Percentiles rank a stretch among this genome's conserved stretches.
phyloP scores from a whole-genome alignment of 2,797 vertebrate genomes.

The Fundulus diaphanus region DNA sequence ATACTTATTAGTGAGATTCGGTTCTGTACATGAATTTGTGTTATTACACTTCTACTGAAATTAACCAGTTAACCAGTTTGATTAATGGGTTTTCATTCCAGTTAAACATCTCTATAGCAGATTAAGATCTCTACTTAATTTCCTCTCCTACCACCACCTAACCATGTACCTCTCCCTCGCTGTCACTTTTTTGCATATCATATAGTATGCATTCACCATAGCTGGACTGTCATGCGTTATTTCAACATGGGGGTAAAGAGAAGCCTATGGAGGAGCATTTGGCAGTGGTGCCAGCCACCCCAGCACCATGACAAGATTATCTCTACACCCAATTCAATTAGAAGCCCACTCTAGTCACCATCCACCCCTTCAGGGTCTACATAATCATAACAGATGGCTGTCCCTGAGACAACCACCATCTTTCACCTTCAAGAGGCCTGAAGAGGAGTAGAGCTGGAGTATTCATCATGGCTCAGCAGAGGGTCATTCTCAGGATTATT shows the following conservation, averaged over 20 bases:
- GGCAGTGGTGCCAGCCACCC: conserved; percentile 60
- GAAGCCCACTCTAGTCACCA: conserved; percentile 58
- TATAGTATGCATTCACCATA: conserved; percentile 4
- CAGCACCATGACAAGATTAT: conserved; percentile 70
- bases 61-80: neutral
- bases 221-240: conserved; percentile 51
- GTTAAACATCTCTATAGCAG: neutral
- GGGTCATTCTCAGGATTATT: conserved; percentile 38
- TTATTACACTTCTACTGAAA: neutral
- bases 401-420: conserved; percentile 63
- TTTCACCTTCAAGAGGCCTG: conserved; percentile 59
- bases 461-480: conserved; percentile 34
- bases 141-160: neutral
- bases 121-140: neutral
- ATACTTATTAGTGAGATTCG: neutral
- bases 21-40: neutral
- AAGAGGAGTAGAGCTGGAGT: conserved; percentile 40
- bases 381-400: conserved; percentile 76
- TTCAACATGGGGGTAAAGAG: conserved; percentile 61
- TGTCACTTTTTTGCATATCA: neutral
- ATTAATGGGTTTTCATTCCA: neutral
- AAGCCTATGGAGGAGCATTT: conserved; percentile 59
- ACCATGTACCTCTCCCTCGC: neutral
- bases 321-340: conserved; percentile 74
- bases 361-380: conserved; percentile 70